A percentile compares a stretch with the other conserved stretches of the same genome.
phyloP scores from a whole-genome alignment of 2,113 vertebrate genomes.

The Philantomba maxwellii region DNA sequence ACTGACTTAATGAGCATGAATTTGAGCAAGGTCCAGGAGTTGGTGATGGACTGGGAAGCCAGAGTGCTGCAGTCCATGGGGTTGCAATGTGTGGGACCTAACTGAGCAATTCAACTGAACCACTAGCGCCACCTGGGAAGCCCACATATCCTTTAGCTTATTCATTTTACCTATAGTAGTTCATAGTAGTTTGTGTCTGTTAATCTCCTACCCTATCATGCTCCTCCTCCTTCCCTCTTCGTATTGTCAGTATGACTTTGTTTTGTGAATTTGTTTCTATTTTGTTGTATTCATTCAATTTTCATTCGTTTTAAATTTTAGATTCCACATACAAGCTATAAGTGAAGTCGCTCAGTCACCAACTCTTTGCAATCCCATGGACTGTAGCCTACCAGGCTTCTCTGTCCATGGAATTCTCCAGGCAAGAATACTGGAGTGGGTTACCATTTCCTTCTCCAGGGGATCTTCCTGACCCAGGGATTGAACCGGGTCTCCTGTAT shows the following conservation, averaged over 20 bases:
- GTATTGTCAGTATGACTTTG: neutral
- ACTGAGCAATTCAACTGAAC: neutral
- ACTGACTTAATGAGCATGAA: neutral
- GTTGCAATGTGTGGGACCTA: neutral
- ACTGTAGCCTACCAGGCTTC: no score
- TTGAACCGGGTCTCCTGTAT: no score
- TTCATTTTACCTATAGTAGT: neutral
- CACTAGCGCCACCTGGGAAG: neutral
- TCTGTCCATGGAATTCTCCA: no score
- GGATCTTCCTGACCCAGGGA: no score
- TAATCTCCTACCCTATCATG: neutral
- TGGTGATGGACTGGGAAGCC: neutral
- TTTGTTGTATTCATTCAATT: neutral
- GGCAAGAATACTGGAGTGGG: no score
- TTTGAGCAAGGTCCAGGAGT: neutral
- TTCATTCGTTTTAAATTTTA: neutral
- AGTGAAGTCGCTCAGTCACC: no score
- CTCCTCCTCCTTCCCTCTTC: neutral
- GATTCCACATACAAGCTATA: neutral
- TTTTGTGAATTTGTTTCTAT: neutral
- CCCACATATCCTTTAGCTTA: neutral
- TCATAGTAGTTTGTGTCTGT: neutral
- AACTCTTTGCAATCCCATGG: no score
- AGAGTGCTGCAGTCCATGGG: neutral
- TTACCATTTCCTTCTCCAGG: no score